phyloP scores from a whole-genome alignment of 2,113 vertebrate genomes.

The Tetraodon nigroviridis region DNA sequence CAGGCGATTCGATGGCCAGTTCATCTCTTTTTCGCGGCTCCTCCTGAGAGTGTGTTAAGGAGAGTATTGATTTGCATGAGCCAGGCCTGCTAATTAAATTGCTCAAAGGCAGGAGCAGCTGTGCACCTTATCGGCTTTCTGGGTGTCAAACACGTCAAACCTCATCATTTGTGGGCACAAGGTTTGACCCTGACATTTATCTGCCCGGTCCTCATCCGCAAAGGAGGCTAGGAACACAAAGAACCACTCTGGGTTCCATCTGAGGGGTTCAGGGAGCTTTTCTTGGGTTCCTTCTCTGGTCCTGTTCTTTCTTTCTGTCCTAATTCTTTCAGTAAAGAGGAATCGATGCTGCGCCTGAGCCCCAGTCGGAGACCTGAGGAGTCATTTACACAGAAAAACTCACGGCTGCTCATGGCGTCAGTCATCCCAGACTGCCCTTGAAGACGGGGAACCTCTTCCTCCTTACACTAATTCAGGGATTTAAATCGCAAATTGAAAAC shows the following conservation, averaged over 20 bases:
- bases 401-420: background rate
- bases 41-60: background rate
- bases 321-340: background rate
- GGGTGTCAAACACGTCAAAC: background rate
- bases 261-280: background rate
- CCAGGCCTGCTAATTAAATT: constrained; percentile 41
- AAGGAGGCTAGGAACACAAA: background rate
- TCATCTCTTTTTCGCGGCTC: background rate
- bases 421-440: background rate
- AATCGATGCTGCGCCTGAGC: background rate
- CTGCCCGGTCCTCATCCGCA: background rate
- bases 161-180: too few relatives aligned
- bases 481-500: background rate
- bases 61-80: constrained; percentile 40
- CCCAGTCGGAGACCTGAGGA: background rate
- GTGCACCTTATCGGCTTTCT: background rate
- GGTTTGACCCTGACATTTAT: background rate
- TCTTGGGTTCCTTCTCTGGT: background rate
- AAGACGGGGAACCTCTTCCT: background rate
- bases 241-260: background rate
- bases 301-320: background rate
- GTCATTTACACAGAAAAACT: background rate
- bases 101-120: background rate
- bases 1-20: constrained; percentile 23
- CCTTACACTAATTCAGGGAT: too few relatives aligned